phyloP scores from a whole-genome alignment of 2,797 vertebrate species.

The Microctenopoma lineatum region DNA sequence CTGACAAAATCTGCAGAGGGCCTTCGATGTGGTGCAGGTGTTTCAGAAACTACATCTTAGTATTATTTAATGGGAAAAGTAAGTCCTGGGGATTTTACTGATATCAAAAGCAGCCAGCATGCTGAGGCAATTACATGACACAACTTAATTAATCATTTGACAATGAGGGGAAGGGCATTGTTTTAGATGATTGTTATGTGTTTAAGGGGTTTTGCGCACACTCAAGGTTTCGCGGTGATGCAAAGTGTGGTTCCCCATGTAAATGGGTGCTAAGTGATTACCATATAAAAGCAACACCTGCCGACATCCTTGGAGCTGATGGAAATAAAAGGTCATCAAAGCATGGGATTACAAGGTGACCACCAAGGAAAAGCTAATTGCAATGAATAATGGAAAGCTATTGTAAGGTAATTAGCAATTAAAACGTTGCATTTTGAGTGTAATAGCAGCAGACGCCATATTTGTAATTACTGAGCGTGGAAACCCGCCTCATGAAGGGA shows the following conservation, averaged over 20 bases:
- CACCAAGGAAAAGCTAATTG: slow-evolving; percentile 82
- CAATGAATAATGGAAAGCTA: slow-evolving; percentile 78
- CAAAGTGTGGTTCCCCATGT: slow-evolving; percentile 72
- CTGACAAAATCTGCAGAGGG: slow-evolving; percentile 53
- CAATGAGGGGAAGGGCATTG: slow-evolving; percentile 85
- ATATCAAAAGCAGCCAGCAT: slow-evolving; percentile 73
- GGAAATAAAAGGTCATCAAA: slow-evolving; percentile 84
- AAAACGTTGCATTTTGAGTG: slow-evolving; percentile 70
- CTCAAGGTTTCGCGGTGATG: slow-evolving; percentile 81
- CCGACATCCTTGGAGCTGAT: slow-evolving; percentile 83
- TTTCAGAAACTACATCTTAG: slow-evolving; percentile 37
- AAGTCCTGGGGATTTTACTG: slow-evolving; percentile 64
- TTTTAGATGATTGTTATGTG: slow-evolving; percentile 77
- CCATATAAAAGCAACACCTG: slow-evolving; percentile 86
- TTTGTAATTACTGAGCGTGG: slow-evolving; percentile 59
- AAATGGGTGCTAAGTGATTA: slow-evolving; percentile 78
- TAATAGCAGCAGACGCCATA: slow-evolving; percentile 64
- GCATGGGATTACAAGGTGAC: slow-evolving; percentile 81
- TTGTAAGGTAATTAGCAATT: slow-evolving; percentile 80
- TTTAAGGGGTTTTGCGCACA: slow-evolving; percentile 75
- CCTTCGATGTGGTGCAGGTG: slow-evolving; percentile 37
- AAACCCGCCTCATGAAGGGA: slow-evolving; percentile 61
- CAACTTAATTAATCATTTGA: slow-evolving; percentile 82
- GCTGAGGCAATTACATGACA: slow-evolving; percentile 80
- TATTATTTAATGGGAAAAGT: slow-evolving; percentile 62